These are phyloP conservation scores for Rhinella marina DNA, from an alignment of 2,797 vertebrate species.

Conservation along the genomic window DNA sequence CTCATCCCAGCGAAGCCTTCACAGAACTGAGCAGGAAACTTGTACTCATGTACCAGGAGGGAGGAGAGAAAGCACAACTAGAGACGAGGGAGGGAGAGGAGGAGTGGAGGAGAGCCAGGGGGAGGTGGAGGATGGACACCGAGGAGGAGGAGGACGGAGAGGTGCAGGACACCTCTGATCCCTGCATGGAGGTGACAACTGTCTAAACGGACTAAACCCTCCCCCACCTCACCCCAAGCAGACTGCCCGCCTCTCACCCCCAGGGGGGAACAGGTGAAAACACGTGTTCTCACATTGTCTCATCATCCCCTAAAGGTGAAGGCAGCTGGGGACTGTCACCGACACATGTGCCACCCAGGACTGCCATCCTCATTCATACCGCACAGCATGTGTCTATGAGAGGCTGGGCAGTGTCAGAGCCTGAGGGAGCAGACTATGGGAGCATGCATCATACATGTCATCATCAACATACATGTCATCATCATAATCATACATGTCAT, in stretches of 20 bases:
- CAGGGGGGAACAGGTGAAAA: conserved; percentile 24
- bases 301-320: not conserved
- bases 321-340: conserved; percentile 42
- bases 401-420: not conserved
- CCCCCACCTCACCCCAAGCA: not conserved
- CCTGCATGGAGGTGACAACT: not conserved
- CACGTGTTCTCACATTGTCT: conserved; percentile 25
- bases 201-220: not conserved
- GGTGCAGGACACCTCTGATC: not conserved
- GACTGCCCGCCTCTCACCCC: not conserved
- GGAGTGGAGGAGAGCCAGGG: conserved; percentile 15
- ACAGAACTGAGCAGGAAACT: conserved; percentile 67
- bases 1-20: conserved; percentile 44
- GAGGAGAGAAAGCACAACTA: conserved; percentile 51
- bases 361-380: not conserved
- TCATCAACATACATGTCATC: not conserved
- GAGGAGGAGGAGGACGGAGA: not conserved
- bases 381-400: not conserved
- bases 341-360: not conserved
- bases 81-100: conserved; percentile 51
- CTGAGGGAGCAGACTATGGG: not conserved
- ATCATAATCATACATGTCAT: no score
- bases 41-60: conserved; percentile 65
- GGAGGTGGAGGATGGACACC: not conserved
- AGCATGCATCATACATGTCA: not conserved